Conservation (phyloP, 2,797 vertebrate genomes). For the Smutsia gigantea region DNA sequence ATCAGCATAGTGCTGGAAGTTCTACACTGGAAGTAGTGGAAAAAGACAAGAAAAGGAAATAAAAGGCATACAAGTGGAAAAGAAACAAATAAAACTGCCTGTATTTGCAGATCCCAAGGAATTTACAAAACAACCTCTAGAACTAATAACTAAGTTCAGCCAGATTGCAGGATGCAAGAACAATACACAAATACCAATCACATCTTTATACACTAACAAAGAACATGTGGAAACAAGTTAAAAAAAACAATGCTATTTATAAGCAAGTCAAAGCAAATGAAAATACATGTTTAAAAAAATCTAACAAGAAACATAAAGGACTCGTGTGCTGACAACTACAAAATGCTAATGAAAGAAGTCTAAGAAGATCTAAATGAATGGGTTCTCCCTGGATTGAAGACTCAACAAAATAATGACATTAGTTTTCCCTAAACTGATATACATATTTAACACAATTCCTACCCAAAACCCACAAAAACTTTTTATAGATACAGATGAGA, state of each 20-base stretch:
- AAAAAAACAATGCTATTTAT: not conserved
- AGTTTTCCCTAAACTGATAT: not conserved
- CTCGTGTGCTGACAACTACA: not conserved
- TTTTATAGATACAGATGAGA: not conserved
- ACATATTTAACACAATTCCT: not conserved
- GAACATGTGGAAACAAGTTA: not conserved
- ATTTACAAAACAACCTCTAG: not conserved
- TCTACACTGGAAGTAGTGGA: not conserved
- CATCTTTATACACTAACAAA: slow-evolving; percentile 15
- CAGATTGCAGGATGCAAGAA: not conserved
- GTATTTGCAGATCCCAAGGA: not conserved
- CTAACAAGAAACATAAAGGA: not conserved
- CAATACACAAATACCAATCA: not conserved
- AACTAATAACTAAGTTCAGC: not conserved
- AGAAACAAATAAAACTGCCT: not conserved
- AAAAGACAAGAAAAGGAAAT: not conserved
- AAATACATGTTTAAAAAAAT: not conserved
- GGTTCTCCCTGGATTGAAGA: not conserved
- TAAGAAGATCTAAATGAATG: slow-evolving; percentile 30
- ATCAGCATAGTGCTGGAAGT: not conserved
- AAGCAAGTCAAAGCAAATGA: slow-evolving; percentile 20
- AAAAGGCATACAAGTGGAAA: not conserved
- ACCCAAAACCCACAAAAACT: not conserved
- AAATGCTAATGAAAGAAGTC: not conserved
- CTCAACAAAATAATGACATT: not conserved